Evolutionary conservation across 1,140 invertebrate genomes (phyloP).

Genomic region (Elymnias hypermnestra): DNA sequence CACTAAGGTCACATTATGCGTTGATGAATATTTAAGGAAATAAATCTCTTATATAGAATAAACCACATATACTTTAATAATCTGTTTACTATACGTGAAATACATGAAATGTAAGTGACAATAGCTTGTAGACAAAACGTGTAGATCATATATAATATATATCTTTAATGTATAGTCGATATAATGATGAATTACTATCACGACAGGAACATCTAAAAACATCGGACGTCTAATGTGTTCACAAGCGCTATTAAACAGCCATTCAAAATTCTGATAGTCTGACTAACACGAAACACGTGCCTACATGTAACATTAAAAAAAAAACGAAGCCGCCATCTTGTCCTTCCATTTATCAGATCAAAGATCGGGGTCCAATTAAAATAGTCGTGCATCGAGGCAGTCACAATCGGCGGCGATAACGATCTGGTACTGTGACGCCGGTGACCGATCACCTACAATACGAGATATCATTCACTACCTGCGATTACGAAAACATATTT

Average conservation of each 20-base stretch:
- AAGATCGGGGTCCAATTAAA: conserved; percentile 71
- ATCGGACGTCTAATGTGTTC: conserved; percentile 6
- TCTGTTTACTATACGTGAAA: too few relatives aligned
- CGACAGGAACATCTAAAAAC: conserved; percentile 1
- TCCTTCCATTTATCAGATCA: conserved; percentile 57
- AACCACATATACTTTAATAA: too few relatives aligned
- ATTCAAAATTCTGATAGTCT: conserved; percentile 33
- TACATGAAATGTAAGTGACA: too few relatives aligned
- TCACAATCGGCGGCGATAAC: conserved; percentile 61
- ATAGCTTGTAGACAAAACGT: too few relatives aligned
- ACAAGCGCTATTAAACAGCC: conserved; percentile 21
- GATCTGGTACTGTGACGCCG: conserved; percentile 54
- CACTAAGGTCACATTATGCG: too few relatives aligned
- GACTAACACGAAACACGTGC: conserved; percentile 60
- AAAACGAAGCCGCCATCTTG: conserved; percentile 61
- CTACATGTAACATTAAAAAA: conserved; percentile 32
- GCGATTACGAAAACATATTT: conserved; percentile 28
- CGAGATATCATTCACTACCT: conserved; percentile 30
- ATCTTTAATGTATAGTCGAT: too few relatives aligned
- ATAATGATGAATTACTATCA: too few relatives aligned
- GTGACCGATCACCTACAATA: conserved; percentile 63
- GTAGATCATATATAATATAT: too few relatives aligned
- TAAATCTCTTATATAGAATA: too few relatives aligned
- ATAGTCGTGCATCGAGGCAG: conserved; percentile 70
- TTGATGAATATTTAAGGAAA: too few relatives aligned